Evolutionary conservation across 2,797 vertebrate species (phyloP), one percentile per base, ranked within the genome.

Genomic region (Craterocephalus amniculus): DNA sequence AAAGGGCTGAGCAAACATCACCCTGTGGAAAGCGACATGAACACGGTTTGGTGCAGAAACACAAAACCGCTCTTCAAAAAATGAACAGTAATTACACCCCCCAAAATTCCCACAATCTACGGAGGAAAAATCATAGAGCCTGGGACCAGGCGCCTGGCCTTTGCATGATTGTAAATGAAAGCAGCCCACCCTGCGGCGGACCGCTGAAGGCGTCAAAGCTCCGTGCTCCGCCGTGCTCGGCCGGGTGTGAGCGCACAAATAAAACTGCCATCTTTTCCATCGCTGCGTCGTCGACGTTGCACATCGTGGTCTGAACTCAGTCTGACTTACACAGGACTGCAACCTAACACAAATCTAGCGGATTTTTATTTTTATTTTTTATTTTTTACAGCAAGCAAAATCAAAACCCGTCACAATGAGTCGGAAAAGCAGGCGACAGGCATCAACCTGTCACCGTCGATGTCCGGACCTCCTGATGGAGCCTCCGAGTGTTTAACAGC

Each of bases 191-290:
- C 11, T 14, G 49, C 4, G 16, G 24, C 32, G 38, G 58, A 48
- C 12, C 52, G n/a, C 52, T 34, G 55, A 48, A 29, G 20, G 6
- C 22, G 32, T 45, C 48, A 48, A 31, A 14, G 31, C 35, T 38
- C 40, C 26, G 2, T 4, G 57, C 38, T 64, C 55, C 4, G 0
- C 1, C 20, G 10, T 48, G 6, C 20, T 4, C 10, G 13, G 18
- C 24, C 43, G 40, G 11, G 56, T 35, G 52, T 8, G 14, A 61
- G 24, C 58, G 57, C 57, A 55, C 74, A 59, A 18, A 32, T 22
- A 24, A 71, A 51, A 59, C 48, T 67, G 58, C 61, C 65, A 67
- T 76, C 16, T 70, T 80, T 60, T 51, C 27, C 12, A 24, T 49
- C n/a, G 45, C n/a, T 49, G n/a, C 22, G 8, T 24, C 45, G 45